These are phyloP conservation scores for Sebastes minor DNA, from an alignment of 2,797 vertebrate species.

Conservation along the genomic window DNA sequence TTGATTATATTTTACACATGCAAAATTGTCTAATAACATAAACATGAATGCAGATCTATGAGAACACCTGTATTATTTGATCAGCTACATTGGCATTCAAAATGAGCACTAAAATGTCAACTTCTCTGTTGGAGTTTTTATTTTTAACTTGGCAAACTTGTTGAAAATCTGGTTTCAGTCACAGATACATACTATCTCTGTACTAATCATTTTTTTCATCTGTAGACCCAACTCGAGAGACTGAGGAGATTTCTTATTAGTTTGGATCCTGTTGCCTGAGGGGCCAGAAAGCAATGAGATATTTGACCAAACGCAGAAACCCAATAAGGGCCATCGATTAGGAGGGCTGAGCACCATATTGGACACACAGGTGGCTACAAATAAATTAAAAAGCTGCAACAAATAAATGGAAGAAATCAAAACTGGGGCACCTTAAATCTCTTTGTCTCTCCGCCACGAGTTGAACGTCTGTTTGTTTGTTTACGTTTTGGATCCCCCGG, in stretches of 20 bases:
- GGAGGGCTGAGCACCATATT: constrained; percentile 77
- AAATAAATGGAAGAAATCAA: constrained; percentile 67
- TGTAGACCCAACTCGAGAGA: constrained; percentile 74
- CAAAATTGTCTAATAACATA: too few relatives aligned
- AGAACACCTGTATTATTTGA: background rate
- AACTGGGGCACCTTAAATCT: constrained; percentile 50
- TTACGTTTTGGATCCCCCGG: constrained; percentile 15
- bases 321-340: constrained; percentile 87
- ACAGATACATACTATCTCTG: constrained; percentile 62
- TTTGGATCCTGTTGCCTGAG: constrained; percentile 79
- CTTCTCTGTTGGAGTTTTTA: constrained; percentile 32
- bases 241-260: constrained; percentile 81
- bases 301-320: constrained; percentile 82
- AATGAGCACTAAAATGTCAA: constrained; percentile 12
- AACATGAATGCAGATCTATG: too few relatives aligned
- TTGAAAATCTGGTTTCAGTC: constrained; percentile 66
- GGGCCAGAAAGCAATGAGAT: constrained; percentile 76
- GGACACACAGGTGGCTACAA: constrained; percentile 79
- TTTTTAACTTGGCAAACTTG: constrained; percentile 58
- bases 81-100: background rate
- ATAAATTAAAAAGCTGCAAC: constrained; percentile 81
- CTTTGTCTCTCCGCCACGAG: constrained; percentile 38
- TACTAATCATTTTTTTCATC: constrained; percentile 78
- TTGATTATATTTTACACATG: too few relatives aligned
- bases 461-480: constrained; percentile 47